Conservation (phyloP, 2,888 invertebrate species). For the Cacoxenus indagator region DNA sequence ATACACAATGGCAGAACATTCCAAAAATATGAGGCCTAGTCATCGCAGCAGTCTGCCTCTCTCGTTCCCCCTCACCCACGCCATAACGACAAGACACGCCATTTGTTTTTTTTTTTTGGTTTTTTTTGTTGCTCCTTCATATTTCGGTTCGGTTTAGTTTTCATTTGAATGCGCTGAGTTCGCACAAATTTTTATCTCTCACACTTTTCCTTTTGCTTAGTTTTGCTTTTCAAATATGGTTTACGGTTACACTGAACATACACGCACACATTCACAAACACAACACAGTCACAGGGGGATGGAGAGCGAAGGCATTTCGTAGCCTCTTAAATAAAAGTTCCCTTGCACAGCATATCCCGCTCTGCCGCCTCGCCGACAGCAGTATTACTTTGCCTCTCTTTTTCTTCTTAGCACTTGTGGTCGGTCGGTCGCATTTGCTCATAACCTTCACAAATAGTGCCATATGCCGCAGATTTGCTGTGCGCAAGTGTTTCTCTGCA, state of each 20-base stretch:
- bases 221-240: background rate
- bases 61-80: background rate
- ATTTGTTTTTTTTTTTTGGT: background rate
- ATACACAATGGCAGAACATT: too few species aligned
- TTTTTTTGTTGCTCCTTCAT: background rate
- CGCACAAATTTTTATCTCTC: background rate
- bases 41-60: background rate
- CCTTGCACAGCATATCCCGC: too few species aligned
- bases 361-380: background rate
- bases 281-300: background rate
- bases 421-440: background rate
- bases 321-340: too few species aligned
- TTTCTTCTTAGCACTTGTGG: background rate
- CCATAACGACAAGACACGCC: background rate
- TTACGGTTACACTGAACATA: background rate
- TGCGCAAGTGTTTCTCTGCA: background rate
- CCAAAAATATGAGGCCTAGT: too few species aligned
- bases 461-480: background rate
- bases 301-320: background rate
- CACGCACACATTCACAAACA: background rate
- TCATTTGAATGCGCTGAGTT: background rate
- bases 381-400: background rate
- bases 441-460: slow-evolving; percentile 21
- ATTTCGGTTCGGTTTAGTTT: background rate
- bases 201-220: background rate